Conservation (phyloP, 2,113 vertebrate species). For the Tiliqua scincoides region DNA sequence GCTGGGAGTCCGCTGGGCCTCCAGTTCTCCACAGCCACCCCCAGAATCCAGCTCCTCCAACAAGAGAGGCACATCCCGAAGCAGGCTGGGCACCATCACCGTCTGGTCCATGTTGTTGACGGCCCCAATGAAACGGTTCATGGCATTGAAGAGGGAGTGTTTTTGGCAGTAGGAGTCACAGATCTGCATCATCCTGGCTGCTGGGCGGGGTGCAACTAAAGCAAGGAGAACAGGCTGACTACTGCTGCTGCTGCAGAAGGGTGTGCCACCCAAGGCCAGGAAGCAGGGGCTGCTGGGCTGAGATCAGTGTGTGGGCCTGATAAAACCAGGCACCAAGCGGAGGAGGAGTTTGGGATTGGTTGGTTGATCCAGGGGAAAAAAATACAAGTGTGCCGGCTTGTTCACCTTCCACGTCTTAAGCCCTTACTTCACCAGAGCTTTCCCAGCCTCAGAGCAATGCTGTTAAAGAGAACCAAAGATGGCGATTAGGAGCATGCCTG, state of each 20-base stretch:
- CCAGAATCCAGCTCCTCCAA: slow-evolving; percentile 78
- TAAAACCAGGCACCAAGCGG: not conserved
- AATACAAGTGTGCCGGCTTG: not conserved
- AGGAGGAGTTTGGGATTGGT: not conserved
- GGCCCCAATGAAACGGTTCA: slow-evolving; percentile 93
- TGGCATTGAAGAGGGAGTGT: slow-evolving; percentile 91
- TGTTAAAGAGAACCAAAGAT: slow-evolving; percentile 16
- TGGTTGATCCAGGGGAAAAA: not conserved
- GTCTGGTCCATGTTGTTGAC: slow-evolving; percentile 98
- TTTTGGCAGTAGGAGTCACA: slow-evolving; percentile 88
- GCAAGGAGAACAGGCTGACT: not conserved
- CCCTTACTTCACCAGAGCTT: not conserved
- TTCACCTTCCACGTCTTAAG: not conserved
- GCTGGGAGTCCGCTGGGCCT: slow-evolving; percentile 41
- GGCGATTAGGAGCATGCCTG: not conserved
- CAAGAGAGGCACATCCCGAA: slow-evolving; percentile 90
- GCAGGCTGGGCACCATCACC: slow-evolving; percentile 93
- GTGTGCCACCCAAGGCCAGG: not conserved
- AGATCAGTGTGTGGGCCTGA: not conserved
- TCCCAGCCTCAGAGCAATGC: not conserved
- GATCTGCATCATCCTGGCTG: slow-evolving; percentile 86
- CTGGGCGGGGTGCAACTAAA: slow-evolving; percentile 26
- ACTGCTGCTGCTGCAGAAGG: not conserved
- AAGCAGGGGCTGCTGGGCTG: not conserved
- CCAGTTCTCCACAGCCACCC: slow-evolving; percentile 34